phyloP scores from a whole-genome alignment of 2,797 vertebrate species.

The Amniataba percoides region DNA sequence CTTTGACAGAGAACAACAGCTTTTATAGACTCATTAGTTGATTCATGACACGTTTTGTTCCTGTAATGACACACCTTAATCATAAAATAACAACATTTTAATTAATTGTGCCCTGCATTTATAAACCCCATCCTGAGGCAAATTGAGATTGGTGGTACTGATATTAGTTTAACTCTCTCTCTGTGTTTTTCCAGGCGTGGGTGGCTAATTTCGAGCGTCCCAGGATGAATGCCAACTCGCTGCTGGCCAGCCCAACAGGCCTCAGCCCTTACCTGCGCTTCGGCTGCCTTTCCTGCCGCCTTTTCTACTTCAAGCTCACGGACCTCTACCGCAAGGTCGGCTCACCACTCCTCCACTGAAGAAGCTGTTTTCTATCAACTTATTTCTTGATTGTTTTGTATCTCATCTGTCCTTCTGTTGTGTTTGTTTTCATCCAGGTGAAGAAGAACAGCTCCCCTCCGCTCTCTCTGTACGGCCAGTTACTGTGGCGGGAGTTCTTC shows the following conservation, averaged over 20 bases:
- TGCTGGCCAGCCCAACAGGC: conserved; percentile 86
- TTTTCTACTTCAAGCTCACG: conserved; percentile 88
- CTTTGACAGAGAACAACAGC: neutral
- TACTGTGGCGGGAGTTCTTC: conserved; percentile 88
- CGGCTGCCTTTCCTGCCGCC: conserved; percentile 87
- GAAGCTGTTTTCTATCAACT: neutral
- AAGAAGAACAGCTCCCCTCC: conserved; percentile 87
- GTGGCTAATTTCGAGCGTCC: conserved; percentile 88
- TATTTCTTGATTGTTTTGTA: too few relatives aligned
- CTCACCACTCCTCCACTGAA: neutral
- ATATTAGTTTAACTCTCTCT: neutral
- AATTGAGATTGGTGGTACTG: too few relatives aligned
- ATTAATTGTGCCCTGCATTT: neutral
- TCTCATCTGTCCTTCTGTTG: too few relatives aligned
- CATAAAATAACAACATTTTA: neutral
- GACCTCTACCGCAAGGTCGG: conserved; percentile 86
- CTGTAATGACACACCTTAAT: neutral
- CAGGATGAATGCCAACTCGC: conserved; percentile 87
- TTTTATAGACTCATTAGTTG: neutral
- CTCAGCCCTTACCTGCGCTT: conserved; percentile 88
- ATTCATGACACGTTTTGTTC: neutral
- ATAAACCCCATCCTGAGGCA: too few relatives aligned
- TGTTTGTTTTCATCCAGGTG: conserved; percentile 66
- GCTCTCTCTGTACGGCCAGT: conserved; percentile 85
- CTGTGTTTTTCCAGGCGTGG: conserved; percentile 79